Evolutionary conservation across 2,797 vertebrate species (phyloP), one percentile per base, ranked within the genome.

Genomic region (Gila robusta): DNA sequence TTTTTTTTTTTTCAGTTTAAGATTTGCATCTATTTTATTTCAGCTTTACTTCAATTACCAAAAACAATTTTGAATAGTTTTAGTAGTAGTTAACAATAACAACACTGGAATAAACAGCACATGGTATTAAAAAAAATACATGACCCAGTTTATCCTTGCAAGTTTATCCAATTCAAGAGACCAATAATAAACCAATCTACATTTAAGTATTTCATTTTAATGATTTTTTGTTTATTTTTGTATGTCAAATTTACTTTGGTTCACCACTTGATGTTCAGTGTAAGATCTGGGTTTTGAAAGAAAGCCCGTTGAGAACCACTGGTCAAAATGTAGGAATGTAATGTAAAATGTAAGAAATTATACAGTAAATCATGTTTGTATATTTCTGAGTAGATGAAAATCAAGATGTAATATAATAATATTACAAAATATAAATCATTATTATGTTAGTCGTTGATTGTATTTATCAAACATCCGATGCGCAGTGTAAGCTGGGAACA

Each of bases 341-440:
- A 49, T 49, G 14, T 5, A 16, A 49, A 49, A 49, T 5, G 5
- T 49, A 16, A 49, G 44, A 19, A 81, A 21, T 37, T 39, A 35
- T 5, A 54, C 44, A 52, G 28, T 54, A 69, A n/a, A 81, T 56
- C 44, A 19, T 37, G 79, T n/a, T 9, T 21, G 3, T 56, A 17
- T 37, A 41, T 21, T 59, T 81, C 8, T n/a, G 14, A 56, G 32
- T 26, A 32, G 62, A 32, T 32, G 17, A 21, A 39, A 28, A 41
- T 78, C 6, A 41, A 41, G 2, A 26, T n/a, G 16, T 16, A 41
- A 71, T 64, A n/a, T 64, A 35, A 11, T 32, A 71, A 49, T 17
- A 62, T 73, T 17, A 64, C 39, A n/a, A 44, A 83, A 74, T 16
- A n/a, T 47, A 47, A 84, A 77, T 52, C 41, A 66, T 37, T 83